Percentiles rank a stretch among this genome's conserved stretches.
Evolutionary conservation across 2,888 invertebrate genomes (phyloP).

Genomic region (Resseliella maxima): DNA sequence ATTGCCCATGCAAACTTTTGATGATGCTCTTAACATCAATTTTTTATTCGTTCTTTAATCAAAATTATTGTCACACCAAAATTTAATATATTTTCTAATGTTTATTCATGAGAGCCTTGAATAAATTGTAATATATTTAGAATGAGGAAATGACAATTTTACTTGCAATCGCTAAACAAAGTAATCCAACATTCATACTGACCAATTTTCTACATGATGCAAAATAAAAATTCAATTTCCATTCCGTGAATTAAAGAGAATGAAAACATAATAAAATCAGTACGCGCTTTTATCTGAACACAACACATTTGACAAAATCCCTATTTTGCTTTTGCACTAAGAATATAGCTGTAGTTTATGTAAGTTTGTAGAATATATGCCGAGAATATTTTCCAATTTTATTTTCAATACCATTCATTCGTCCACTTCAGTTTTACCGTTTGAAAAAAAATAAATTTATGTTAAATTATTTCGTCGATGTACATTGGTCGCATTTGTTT

Average conservation of each 20-base stretch:
- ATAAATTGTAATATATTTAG: not conserved
- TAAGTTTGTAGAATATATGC: no score
- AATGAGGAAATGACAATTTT: not conserved
- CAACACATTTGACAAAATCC: not conserved
- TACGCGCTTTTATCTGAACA: not conserved
- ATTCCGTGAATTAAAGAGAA: not conserved
- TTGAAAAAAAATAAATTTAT: slow-evolving; percentile 12
- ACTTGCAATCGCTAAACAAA: not conserved
- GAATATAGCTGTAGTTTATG: not conserved
- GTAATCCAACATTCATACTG: not conserved
- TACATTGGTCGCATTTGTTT: not conserved
- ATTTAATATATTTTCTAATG: not conserved
- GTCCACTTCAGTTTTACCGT: not conserved
- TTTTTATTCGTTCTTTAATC: not conserved
- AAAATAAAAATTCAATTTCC: not conserved
- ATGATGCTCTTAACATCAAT: not conserved
- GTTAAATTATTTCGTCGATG: slow-evolving; percentile 13
- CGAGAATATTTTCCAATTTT: not conserved
- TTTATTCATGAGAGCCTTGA: not conserved
- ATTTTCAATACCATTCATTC: not conserved
- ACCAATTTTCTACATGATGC: not conserved
- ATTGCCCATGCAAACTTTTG: not conserved
- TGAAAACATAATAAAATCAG: not conserved
- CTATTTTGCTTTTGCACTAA: not conserved
- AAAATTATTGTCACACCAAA: slow-evolving; percentile 4